Percentiles rank a stretch among this genome's conserved stretches.
Conservation (phyloP, 1,140 invertebrate species). For the Drosophila arawakana region DNA sequence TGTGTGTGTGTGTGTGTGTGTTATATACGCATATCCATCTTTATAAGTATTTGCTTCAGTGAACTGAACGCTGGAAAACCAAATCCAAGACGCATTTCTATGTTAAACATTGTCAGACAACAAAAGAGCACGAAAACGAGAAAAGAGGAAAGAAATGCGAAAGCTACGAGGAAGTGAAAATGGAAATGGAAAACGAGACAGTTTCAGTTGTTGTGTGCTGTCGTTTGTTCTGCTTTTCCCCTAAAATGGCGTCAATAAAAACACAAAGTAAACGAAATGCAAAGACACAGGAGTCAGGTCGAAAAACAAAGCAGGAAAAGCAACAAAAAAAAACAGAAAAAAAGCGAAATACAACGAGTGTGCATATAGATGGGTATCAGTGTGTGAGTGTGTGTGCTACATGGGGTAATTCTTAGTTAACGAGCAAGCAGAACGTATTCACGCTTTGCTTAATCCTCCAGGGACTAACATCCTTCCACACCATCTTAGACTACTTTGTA, state of each 20-base stretch:
- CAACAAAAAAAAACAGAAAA: constrained; percentile 3
- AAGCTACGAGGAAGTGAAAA: background rate
- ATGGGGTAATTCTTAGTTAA: constrained; percentile 78
- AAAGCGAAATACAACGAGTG: constrained; percentile 22
- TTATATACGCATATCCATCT: constrained; percentile 29
- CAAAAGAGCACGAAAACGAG: constrained; percentile 29
- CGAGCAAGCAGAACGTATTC: constrained; percentile 75
- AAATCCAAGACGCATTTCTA: constrained; percentile 41
- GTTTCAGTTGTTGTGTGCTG: constrained; percentile 20
- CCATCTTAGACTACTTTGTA: constrained; percentile 4
- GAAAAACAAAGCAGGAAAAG: constrained; percentile 2
- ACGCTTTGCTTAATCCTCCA: constrained; percentile 71
- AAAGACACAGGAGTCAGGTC: constrained; percentile 25
- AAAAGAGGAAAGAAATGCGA: background rate
- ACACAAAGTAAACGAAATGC: constrained; percentile 52
- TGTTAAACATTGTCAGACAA: constrained; percentile 39
- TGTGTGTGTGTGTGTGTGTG: constrained; percentile 1
- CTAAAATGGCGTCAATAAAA: constrained; percentile 66
- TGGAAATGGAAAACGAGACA: constrained; percentile 17
- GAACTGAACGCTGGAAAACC: constrained; percentile 44
- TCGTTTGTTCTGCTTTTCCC: constrained; percentile 36
- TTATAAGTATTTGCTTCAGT: constrained; percentile 47
- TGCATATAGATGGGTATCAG: constrained; percentile 18
- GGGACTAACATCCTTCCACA: constrained; percentile 32
- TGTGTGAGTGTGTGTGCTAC: constrained; percentile 33